phyloP scores from a whole-genome alignment of 2,113 vertebrate species.

The Zootoca vivipara region DNA sequence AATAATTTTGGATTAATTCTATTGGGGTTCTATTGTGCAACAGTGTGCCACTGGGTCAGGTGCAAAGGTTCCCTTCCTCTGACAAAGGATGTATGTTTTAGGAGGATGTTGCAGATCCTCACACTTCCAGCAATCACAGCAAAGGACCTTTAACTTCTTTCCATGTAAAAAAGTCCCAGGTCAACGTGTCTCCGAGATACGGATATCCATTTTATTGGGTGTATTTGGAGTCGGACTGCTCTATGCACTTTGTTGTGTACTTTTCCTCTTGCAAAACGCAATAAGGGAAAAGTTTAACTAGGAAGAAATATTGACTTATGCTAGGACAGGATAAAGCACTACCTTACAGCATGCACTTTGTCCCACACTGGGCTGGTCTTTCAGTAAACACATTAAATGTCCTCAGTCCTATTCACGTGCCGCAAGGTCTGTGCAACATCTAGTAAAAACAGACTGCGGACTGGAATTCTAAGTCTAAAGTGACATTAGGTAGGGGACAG shows the following conservation, averaged over 20 bases:
- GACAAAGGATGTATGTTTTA: neutral
- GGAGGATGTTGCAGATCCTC: neutral
- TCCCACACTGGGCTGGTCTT: slow-evolving; percentile 42
- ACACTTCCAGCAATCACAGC: neutral
- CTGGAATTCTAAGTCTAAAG: neutral
- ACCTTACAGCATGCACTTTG: slow-evolving; percentile 62
- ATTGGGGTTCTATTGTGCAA: neutral
- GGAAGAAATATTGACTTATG: slow-evolving; percentile 47
- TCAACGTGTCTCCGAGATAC: neutral
- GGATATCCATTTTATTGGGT: slow-evolving; percentile 14
- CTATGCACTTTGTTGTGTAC: slow-evolving; percentile 11
- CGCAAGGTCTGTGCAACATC: neutral
- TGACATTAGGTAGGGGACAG: no score
- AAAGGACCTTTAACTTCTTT: neutral
- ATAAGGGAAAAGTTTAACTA: slow-evolving; percentile 66
- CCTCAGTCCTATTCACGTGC: slow-evolving; percentile 1
- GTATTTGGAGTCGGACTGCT: neutral
- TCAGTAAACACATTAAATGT: slow-evolving; percentile 63
- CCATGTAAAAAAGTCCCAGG: neutral
- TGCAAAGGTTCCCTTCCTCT: neutral
- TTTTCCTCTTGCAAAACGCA: slow-evolving; percentile 53
- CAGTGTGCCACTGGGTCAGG: neutral
- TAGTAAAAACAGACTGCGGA: slow-evolving; percentile 14
- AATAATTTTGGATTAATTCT: neutral
- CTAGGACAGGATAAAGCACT: slow-evolving; percentile 53